Base-by-base conservation (phyloP, 2,113 vertebrate species). In the Mystacornis crossleyi region DNA sequence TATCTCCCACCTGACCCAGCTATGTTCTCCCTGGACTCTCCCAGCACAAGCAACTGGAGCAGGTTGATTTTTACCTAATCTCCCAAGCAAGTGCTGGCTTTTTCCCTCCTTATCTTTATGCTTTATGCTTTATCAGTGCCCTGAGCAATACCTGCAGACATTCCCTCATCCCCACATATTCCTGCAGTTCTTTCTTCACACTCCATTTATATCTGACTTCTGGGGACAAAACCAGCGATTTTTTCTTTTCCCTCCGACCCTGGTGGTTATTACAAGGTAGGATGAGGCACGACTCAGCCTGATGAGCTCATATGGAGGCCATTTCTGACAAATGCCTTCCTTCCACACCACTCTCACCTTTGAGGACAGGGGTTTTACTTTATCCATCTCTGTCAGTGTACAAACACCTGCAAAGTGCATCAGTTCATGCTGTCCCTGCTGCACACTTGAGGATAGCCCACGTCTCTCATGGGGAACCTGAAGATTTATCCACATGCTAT, bases 131-230 rank as follows among this genome's bases (percentile, higher is more conserved):
- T n/a, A 10, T 28, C 64, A 81, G 20, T 45, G 24, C 29, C 38
- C 43, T 70, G 40, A 67, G 65, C 43, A 91, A 7, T 62, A 45
- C 18, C 47, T 57, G 45, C 64, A 83, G 67, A 66, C 34, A 23
- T 70, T 91, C 60, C 42, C 55, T 89, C 73, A 94, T 73, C 36
- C 71, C 9, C 34, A 47, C 18, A 23, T 42, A 61, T 50, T 86
- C 77, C 84, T 78, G 77, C 64, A 54, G 58, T 70, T 85, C 86
- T 86, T 86, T 38, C 58, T 50, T 51, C 64, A 79, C 78, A 71
- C 50, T 86, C 47, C 29, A 78, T 84, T 91, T 93, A 34, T 66
- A 85, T 80, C 14, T 64, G 28, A 31, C n/a, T 92, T 67, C 62
- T 51, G n/a, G 31, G 48, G 48, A 88, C 36, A 79, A 79, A 80